These are phyloP conservation scores for Peromyscus attwateri DNA, from an alignment of 2,797 vertebrate species.

Conservation along the genomic window DNA sequence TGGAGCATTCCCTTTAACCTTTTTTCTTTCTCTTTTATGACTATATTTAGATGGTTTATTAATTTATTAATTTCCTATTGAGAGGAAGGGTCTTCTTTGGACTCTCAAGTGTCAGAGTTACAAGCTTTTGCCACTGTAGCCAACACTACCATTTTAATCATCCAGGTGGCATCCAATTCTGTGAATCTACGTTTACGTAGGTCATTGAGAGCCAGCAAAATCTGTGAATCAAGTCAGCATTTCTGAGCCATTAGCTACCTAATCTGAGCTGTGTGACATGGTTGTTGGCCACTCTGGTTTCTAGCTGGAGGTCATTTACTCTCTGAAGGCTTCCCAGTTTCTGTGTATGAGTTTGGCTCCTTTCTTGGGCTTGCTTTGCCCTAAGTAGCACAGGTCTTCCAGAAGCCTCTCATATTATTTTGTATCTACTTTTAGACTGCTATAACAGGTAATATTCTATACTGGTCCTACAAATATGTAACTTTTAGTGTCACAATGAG, in stretches of 20 bases:
- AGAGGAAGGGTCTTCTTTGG: no score
- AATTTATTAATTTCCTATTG: not conserved
- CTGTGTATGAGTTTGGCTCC: not conserved
- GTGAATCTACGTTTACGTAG: not conserved
- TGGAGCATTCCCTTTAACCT: not conserved
- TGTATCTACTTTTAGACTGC: not conserved
- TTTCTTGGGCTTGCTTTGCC: not conserved
- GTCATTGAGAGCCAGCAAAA: not conserved
- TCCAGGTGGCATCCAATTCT: not conserved
- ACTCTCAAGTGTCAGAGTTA: not conserved
- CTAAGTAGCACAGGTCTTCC: not conserved
- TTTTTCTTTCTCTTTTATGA: not conserved
- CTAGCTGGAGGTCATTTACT: not conserved
- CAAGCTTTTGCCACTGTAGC: not conserved
- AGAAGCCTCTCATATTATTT: not conserved
- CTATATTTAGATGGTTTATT: not conserved
- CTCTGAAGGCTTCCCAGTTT: not conserved
- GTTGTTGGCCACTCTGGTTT: not conserved
- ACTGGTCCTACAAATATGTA: not conserved
- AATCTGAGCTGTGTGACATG: not conserved
- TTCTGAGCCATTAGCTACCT: not conserved
- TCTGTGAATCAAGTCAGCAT: not conserved
- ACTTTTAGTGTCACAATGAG: not conserved
- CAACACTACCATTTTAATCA: not conserved
- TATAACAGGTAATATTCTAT: not conserved